These are phyloP conservation scores for Muricea muricata DNA, from an alignment of 92 coral and sea anemone species.

Conservation along the genomic window DNA sequence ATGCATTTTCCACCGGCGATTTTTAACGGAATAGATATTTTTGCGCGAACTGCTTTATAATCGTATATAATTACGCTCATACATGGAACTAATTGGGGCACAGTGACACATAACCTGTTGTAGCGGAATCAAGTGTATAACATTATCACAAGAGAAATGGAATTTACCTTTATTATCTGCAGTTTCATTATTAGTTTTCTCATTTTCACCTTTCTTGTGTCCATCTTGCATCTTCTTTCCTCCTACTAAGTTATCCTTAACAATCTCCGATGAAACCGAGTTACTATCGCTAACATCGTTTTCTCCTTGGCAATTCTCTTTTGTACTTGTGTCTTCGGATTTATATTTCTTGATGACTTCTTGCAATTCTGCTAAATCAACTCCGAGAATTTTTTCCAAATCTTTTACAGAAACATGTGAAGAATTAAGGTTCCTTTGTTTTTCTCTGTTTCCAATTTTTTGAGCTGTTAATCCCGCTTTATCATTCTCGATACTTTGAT, in stretches of 20 bases:
- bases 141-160: too few relatives aligned
- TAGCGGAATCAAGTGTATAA: too few relatives aligned
- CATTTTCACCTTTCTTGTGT: background rate
- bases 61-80: too few relatives aligned
- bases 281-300: background rate
- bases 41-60: too few relatives aligned
- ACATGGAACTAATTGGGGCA: too few relatives aligned
- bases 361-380: background rate
- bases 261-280: background rate
- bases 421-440: background rate
- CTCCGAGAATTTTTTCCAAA: conserved; percentile 19
- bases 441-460: background rate
- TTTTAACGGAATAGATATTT: too few relatives aligned
- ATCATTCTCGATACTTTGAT: background rate
- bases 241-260: background rate
- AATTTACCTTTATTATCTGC: conserved; percentile 9
- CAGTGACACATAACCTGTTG: too few relatives aligned
- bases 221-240: background rate
- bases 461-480: background rate
- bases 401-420: background rate
- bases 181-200: background rate
- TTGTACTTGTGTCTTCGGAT: background rate
- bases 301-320: background rate
- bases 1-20: too few relatives aligned
- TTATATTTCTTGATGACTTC: conserved; percentile 18